Evolutionary conservation across 2,888 invertebrate species (phyloP).

Genomic region (Argynnis bischoffii): DNA sequence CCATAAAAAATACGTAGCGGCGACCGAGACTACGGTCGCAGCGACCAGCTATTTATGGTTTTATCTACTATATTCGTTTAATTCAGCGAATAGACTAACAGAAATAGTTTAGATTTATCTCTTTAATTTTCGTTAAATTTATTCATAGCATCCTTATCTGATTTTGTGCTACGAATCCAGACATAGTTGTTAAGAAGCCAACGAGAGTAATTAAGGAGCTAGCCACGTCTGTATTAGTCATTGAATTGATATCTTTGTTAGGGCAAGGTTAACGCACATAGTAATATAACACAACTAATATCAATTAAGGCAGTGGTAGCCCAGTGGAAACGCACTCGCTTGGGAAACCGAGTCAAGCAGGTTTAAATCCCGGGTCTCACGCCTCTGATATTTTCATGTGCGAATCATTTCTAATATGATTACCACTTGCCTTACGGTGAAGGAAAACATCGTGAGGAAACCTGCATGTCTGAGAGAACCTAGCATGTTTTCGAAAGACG

Average conservation of each 20-base stretch:
- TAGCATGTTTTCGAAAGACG: too few relatives aligned
- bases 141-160: constrained; percentile 32
- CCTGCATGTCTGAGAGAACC: too few relatives aligned
- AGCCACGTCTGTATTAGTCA: constrained; percentile 17
- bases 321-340: too few relatives aligned
- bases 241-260: constrained; percentile 6
- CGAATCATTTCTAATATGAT: too few relatives aligned
- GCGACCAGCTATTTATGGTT: background rate
- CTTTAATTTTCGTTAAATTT: constrained; percentile 16
- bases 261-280: background rate
- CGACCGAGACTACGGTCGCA: too few relatives aligned
- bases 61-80: background rate
- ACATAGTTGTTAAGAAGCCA: constrained; percentile 42
- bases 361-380: too few relatives aligned
- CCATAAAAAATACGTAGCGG: too few relatives aligned
- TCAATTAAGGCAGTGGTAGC: background rate
- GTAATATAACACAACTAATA: background rate
- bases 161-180: constrained; percentile 38
- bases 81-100: constrained; percentile 1
- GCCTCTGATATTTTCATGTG: too few relatives aligned
- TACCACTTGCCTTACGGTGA: too few relatives aligned
- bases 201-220: constrained; percentile 38
- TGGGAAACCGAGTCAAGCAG: too few relatives aligned
- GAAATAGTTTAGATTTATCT: constrained; percentile 11
- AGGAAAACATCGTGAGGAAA: too few relatives aligned